A percentile compares a stretch with the other conserved stretches of the same genome.
These are phyloP conservation scores for Buphagus erythrorhynchus DNA, from an alignment of 2,797 vertebrate genomes.

Conservation along the genomic window DNA sequence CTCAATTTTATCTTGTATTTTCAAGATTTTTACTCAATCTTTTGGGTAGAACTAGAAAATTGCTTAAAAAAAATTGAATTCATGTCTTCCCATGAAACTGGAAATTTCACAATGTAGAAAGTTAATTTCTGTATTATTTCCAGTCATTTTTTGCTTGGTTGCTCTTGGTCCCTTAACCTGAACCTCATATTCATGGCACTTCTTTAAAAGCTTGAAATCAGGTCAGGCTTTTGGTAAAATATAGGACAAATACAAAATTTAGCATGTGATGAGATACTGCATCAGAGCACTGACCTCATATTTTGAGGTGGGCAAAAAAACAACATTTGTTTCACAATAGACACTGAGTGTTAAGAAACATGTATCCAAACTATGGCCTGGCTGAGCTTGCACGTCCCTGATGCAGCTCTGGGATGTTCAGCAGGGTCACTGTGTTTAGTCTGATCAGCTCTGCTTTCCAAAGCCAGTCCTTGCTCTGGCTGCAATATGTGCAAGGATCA, in stretches of 20 bases:
- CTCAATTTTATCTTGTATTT: background rate
- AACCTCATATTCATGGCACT: background rate
- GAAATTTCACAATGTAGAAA: background rate
- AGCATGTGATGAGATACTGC: background rate
- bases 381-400: background rate
- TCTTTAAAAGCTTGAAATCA: background rate
- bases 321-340: background rate
- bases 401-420: background rate
- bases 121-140: background rate
- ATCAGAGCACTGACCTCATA: background rate
- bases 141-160: background rate
- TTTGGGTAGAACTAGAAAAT: background rate
- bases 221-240: background rate
- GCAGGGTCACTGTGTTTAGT: background rate
- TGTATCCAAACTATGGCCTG: background rate
- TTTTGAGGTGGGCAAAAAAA: background rate
- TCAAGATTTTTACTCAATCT: background rate
- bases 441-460: background rate
- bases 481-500: fast-evolving
- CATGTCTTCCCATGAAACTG: background rate
- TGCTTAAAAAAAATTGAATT: background rate
- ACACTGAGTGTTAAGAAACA: background rate
- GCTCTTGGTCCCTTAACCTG: background rate
- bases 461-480: background rate
- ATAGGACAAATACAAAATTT: background rate